Evolutionary conservation across 1,140 invertebrate genomes (phyloP), one percentile per base, ranked within the genome.

Genomic region (Sitodiplosis mosellana): DNA sequence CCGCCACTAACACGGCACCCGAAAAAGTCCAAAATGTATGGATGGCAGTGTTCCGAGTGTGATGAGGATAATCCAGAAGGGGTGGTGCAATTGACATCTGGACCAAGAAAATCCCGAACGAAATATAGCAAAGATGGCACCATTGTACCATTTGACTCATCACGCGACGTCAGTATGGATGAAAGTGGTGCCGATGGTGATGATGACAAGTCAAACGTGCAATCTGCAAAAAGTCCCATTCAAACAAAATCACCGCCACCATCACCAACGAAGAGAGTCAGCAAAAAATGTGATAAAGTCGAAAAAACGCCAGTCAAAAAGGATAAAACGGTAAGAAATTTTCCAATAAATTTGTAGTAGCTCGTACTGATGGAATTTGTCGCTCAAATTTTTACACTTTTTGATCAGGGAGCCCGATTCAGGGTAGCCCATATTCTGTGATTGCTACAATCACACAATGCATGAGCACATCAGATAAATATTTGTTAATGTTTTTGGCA

Each of bases 41-140:
- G 89, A 55, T 96, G 91, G 92, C 85, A 88, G 70, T 90, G 86
- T 60, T 87, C 85, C 1, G 85, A 89, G 62, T 90, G 86, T 56
- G 82, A 81, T 1, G 83, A 82, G 2, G 80, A 80, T 44, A 85
- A 82, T 1, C 81, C 83, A 56, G 56, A 64, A 1, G 66, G 69
- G 0, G 80, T 85, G 53, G 70, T 76, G 1, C 71, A 84, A 19
- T 80, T 86, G 53, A 76, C 81, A 34, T 81, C 83, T 51, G 81
- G 81, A 1, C 83, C 83, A 0, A 71, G 84, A 18, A 75, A 80
- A 55, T 75, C 84, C 12, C 75, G 80, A 50, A 75, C 83, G 18
- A 71, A 81, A 7, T 81, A 80, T 52, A 82, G 76, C 55, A 81
- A 81, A 56, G 77, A 79, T 38, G 77, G 75, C 0, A 45, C 46